phyloP scores from a whole-genome alignment of 2,888 invertebrate genomes.

The Rhingia rostrata region DNA sequence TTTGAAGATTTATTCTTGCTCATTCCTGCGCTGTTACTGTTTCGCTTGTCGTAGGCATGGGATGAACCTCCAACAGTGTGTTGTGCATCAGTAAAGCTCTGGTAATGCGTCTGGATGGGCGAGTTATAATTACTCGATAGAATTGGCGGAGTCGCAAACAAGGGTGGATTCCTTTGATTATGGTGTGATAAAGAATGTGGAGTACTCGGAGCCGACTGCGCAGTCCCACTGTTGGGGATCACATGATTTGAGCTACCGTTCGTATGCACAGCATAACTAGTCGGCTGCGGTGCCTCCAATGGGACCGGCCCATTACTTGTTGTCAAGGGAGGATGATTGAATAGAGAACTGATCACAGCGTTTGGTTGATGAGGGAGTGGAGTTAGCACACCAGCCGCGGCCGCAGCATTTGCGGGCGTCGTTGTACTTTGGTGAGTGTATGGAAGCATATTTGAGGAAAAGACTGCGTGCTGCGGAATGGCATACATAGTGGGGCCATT shows the following conservation, averaged over 20 bases:
- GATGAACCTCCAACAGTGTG: constrained; percentile 41
- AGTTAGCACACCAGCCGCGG: constrained; percentile 77
- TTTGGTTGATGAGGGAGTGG: constrained; percentile 79
- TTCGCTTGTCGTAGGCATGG: constrained; percentile 66
- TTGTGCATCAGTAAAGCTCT: constrained; percentile 70
- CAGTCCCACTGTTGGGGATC: constrained; percentile 74
- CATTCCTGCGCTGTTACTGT: constrained; percentile 70
- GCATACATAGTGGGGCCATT: constrained; percentile 81
- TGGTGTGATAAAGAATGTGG: constrained; percentile 78
- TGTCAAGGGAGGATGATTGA: constrained; percentile 75
- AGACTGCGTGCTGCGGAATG: constrained; percentile 82
- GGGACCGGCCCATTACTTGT: constrained; percentile 71
- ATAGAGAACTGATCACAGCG: constrained; percentile 81
- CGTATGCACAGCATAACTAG: constrained; percentile 69
- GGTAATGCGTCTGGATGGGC: constrained; percentile 73
- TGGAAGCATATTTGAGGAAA: constrained; percentile 82
- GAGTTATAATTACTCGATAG: constrained; percentile 79
- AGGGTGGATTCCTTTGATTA: constrained; percentile 79
- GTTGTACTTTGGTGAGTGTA: constrained; percentile 79
- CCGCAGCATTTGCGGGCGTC: constrained; percentile 76
- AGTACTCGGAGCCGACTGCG: constrained; percentile 83
- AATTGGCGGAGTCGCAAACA: constrained; percentile 82
- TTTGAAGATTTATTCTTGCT: constrained; percentile 70
- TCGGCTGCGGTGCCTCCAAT: constrained; percentile 77
- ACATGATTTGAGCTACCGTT: constrained; percentile 73